phyloP scores from a whole-genome alignment of 2,888 invertebrate genomes.

The Apodemia zela region DNA sequence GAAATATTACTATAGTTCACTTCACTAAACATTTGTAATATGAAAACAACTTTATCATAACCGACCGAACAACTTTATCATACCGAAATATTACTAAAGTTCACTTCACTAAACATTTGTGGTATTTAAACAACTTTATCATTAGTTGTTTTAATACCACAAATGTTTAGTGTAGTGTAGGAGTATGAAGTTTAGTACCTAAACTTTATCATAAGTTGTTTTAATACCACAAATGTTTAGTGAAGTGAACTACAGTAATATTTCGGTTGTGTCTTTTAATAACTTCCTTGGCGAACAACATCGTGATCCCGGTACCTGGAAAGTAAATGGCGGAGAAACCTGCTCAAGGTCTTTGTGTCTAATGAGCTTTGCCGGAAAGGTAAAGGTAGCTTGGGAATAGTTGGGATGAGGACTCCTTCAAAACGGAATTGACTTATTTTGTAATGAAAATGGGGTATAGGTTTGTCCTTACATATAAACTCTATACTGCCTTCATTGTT shows the following conservation, averaged over 20 bases:
- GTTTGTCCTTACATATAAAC: too few relatives aligned
- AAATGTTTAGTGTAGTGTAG: too few relatives aligned
- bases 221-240: not conserved
- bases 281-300: not conserved
- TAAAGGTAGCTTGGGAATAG: not conserved
- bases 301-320: not conserved
- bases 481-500: too few relatives aligned
- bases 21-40: not conserved
- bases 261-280: not conserved
- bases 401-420: not conserved
- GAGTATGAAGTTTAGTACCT: too few relatives aligned
- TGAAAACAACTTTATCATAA: too few relatives aligned
- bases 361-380: not conserved
- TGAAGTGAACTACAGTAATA: not conserved
- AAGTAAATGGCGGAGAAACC: slow-evolving; percentile 3
- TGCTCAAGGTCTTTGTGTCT: slow-evolving; percentile 5
- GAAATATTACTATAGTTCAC: not conserved
- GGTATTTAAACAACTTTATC: too few relatives aligned
- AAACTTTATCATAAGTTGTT: too few relatives aligned
- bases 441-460: not conserved
- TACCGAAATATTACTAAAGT: too few relatives aligned
- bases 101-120: too few relatives aligned
- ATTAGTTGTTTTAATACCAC: too few relatives aligned
- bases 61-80: too few relatives aligned
- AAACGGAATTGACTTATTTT: not conserved